These are phyloP conservation scores for Dyspetes luteomarginatus DNA, from an alignment of 2,888 invertebrate species.

Conservation along the genomic window DNA sequence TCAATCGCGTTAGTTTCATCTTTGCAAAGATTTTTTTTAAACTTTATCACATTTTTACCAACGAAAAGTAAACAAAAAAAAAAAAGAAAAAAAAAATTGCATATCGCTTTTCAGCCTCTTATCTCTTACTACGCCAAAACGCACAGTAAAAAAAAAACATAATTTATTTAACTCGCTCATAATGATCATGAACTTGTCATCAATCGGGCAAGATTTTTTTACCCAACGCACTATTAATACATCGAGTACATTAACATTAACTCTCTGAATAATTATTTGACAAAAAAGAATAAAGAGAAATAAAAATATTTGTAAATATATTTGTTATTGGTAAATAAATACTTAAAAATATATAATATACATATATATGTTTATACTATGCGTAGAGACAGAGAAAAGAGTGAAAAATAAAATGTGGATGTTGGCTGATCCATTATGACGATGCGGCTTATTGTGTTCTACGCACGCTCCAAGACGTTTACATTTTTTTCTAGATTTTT, in stretches of 20 bases:
- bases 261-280: conserved; percentile 32
- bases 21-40: not conserved
- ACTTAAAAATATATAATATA: not conserved
- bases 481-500: not conserved
- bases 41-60: conserved; percentile 2
- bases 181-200: conserved; percentile 13
- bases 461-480: not conserved
- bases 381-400: not conserved
- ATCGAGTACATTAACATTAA: conserved; percentile 34
- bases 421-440: not conserved
- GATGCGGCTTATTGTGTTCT: not conserved
- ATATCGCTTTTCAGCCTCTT: not conserved
- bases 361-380: not conserved
- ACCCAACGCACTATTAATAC: conserved; percentile 25
- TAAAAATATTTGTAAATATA: conserved; percentile 5
- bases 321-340: not conserved
- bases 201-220: conserved; percentile 14
- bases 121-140: not conserved
- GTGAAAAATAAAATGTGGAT: not conserved
- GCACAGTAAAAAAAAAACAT: conserved; percentile 29
- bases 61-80: not conserved
- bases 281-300: conserved; percentile 25
- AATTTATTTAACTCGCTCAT: conserved; percentile 7
- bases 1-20: not conserved
- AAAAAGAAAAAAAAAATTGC: too few relatives aligned